phyloP scores from a whole-genome alignment of 2,113 vertebrate species.

The Larimichthys crocea region DNA sequence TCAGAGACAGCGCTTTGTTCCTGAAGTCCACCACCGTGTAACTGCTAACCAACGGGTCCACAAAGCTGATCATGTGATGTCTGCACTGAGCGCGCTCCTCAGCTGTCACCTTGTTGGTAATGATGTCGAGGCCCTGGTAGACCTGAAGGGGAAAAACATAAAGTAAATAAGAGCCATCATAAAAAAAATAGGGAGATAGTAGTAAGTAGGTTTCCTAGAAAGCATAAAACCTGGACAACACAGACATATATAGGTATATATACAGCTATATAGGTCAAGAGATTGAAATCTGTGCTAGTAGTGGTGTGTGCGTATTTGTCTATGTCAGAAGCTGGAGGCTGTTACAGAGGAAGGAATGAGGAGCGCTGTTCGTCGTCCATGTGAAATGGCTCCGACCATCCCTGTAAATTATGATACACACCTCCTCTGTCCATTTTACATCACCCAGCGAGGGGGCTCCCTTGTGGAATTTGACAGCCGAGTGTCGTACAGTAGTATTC shows the following conservation, averaged over 20 bases:
- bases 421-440: conserved; percentile 46
- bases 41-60: conserved; percentile 91
- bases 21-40: conserved; percentile 97
- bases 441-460: conserved; percentile 25
- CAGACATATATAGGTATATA: background rate
- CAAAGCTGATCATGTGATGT: conserved; percentile 98
- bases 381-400: conserved; percentile 34
- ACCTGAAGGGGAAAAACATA: conserved; percentile 81
- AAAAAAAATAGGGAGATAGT: background rate
- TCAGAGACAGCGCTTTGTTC: conserved; percentile 90
- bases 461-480: conserved; percentile 60
- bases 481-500: conserved; percentile 47
- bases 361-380: background rate
- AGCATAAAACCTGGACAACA: conserved; percentile 1
- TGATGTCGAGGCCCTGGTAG: conserved; percentile 95
- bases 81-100: conserved; percentile 89
- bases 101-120: conserved; percentile 94
- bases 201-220: background rate
- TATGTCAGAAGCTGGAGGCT: conserved; percentile 6
- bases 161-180: background rate
- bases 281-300: conserved; percentile 3
- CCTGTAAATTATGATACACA: conserved; percentile 38
- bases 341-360: conserved; percentile 20
- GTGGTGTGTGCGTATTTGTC: conserved; percentile 2
- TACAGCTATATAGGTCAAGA: conserved; percentile 13